Evolutionary conservation across 2,888 invertebrate species (phyloP).

Genomic region (Anaspis maculata): DNA sequence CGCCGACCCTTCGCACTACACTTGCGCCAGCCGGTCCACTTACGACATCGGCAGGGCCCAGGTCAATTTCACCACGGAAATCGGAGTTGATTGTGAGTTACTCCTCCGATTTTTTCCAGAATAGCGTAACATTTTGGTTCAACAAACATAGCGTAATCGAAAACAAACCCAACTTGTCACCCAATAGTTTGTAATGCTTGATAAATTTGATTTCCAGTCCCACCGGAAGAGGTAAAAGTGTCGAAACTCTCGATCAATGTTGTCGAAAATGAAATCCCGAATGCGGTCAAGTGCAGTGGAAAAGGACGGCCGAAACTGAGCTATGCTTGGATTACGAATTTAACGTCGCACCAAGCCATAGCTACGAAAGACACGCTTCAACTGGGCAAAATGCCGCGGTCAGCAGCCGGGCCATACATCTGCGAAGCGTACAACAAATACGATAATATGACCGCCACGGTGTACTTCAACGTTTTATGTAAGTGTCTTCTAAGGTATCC

Average conservation of each 20-base stretch:
- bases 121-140: too few species aligned
- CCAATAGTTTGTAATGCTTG: too few species aligned
- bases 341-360: conserved; percentile 45
- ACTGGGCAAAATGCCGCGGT: conserved; percentile 57
- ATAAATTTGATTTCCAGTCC: conserved; percentile 46
- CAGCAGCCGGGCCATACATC: conserved; percentile 67
- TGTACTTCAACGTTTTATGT: conserved; percentile 78
- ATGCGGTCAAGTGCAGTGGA: conserved; percentile 50
- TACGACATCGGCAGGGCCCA: conserved; percentile 59
- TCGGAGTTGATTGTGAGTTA: conserved; percentile 83
- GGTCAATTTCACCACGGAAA: conserved; percentile 74
- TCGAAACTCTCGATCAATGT: conserved; percentile 49
- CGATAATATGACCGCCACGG: conserved; percentile 60
- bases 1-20: conserved; percentile 73
- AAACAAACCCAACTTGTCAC: too few species aligned
- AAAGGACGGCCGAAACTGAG: conserved; percentile 63
- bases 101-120: too few species aligned
- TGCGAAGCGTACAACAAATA: conserved; percentile 76
- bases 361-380: conserved; percentile 48
- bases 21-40: conserved; percentile 72
- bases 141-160: too few species aligned
- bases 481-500: conserved; percentile 18
- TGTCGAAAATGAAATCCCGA: conserved; percentile 49
- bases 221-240: conserved; percentile 79
- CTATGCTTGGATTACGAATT: conserved; percentile 63